These are phyloP conservation scores for Thalassoma bifasciatum DNA, from an alignment of 2,113 vertebrate genomes.

Conservation along the genomic window DNA sequence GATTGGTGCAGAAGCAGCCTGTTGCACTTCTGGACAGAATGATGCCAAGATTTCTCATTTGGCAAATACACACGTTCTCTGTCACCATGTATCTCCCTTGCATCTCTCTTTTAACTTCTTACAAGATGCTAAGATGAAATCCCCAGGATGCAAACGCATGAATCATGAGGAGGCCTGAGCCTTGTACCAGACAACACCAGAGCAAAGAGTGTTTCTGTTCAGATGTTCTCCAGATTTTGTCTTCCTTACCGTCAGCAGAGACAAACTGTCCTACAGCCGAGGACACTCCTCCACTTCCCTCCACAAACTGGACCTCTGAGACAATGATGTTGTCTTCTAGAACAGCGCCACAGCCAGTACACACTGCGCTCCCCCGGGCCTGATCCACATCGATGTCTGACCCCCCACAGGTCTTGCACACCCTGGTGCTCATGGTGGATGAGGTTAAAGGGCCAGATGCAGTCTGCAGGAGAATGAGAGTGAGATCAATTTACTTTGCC, in stretches of 20 bases:
- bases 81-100: too few species aligned
- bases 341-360: slow-evolving; percentile 93
- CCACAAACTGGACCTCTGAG: slow-evolving; percentile 96
- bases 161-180: too few species aligned
- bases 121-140: too few species aligned
- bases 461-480: background rate
- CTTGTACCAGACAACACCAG: too few species aligned
- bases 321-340: slow-evolving; percentile 99
- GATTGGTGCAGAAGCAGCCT: too few species aligned
- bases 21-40: too few species aligned
- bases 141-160: too few species aligned
- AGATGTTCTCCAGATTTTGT: slow-evolving; percentile 41
- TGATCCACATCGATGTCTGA: slow-evolving; percentile 93
- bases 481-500: too few species aligned
- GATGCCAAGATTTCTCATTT: too few species aligned
- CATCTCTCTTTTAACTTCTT: too few species aligned
- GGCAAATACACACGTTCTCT: too few species aligned
- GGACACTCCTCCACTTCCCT: slow-evolving; percentile 92
- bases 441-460: slow-evolving; percentile 3
- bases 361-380: slow-evolving; percentile 93
- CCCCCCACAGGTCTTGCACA: slow-evolving; percentile 90
- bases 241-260: slow-evolving; percentile 88
- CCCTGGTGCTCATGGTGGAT: slow-evolving; percentile 86
- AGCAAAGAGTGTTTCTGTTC: too few species aligned
- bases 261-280: slow-evolving; percentile 97